These are phyloP conservation scores for Drosophila incognita DNA, from an alignment of 2,888 invertebrate species.

Conservation along the genomic window DNA sequence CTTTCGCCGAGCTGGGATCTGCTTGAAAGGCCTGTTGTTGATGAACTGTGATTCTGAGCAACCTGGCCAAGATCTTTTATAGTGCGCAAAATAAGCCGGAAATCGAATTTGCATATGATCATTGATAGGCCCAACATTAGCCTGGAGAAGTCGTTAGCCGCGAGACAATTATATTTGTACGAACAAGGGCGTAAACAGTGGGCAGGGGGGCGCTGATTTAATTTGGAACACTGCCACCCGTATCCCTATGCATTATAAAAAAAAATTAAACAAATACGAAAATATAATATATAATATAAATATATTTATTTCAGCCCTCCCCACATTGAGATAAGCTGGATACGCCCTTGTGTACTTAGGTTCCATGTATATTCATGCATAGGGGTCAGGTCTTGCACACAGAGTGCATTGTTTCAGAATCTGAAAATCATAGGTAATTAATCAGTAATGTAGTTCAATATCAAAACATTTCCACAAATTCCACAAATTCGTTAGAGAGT, in stretches of 20 bases:
- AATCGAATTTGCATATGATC: conserved; percentile 74
- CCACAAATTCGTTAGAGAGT: conserved; percentile 4
- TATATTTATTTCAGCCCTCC: background rate
- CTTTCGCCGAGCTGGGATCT: conserved; percentile 49
- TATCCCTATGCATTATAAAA: background rate
- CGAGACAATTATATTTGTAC: conserved; percentile 23
- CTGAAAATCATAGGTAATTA: conserved; percentile 18
- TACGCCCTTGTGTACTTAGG: background rate
- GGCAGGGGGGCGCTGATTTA: background rate
- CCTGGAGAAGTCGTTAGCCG: conserved; percentile 69
- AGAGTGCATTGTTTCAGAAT: conserved; percentile 27
- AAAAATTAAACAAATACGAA: background rate
- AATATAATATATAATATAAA: background rate
- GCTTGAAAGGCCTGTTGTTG: conserved; percentile 43
- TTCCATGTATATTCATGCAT: conserved; percentile 2
- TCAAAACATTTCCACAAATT: conserved; percentile 33
- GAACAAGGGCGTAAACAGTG: background rate
- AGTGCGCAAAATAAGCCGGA: conserved; percentile 50
- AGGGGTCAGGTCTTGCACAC: conserved; percentile 41
- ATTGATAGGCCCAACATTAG: conserved; percentile 71
- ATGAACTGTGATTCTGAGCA: conserved; percentile 54
- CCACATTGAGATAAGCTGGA: background rate
- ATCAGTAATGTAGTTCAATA: conserved; percentile 21
- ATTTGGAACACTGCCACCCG: background rate
- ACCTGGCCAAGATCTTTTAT: conserved; percentile 59